Conservation (phyloP, 2,113 vertebrate species). For the Protomyctophum bolini region DNA sequence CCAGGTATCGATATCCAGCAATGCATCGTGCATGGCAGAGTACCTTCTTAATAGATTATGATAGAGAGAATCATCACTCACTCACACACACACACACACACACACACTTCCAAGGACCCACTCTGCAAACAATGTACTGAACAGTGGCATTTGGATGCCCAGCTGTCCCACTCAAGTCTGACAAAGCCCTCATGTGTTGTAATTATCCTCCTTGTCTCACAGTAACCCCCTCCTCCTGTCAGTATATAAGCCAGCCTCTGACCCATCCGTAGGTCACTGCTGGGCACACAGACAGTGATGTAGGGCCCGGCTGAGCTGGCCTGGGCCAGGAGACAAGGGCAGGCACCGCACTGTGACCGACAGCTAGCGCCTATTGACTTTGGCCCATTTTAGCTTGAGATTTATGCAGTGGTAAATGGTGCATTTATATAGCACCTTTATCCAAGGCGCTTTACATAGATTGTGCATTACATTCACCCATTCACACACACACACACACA, state of each 20-base stretch:
- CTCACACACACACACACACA: not conserved
- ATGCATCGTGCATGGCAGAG: not conserved
- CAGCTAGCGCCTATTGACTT: not conserved
- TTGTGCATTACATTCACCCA: too few relatives aligned
- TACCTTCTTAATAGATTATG: not conserved
- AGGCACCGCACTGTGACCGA: not conserved
- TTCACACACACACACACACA: too few relatives aligned
- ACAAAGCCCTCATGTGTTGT: not conserved
- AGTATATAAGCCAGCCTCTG: slow-evolving; percentile 4
- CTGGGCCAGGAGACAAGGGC: not conserved
- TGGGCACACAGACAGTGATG: slow-evolving; percentile 2
- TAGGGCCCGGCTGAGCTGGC: slow-evolving; percentile 17
- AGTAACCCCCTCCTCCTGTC: slow-evolving; percentile 26
- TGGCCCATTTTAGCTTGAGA: not conserved
- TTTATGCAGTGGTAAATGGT: not conserved
- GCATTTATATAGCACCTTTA: too few relatives aligned
- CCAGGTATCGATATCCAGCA: not conserved
- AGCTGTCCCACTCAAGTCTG: slow-evolving; percentile 1
- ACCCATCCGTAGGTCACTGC: not conserved
- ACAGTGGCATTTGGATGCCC: not conserved
- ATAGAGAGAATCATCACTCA: not conserved
- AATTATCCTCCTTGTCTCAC: slow-evolving; percentile 47
- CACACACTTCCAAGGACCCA: not conserved
- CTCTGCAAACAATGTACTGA: not conserved
- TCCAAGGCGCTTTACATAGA: too few relatives aligned